Base-by-base conservation (phyloP, 2,888 invertebrate genomes). In the Eueremaeus valkanovi region DNA sequence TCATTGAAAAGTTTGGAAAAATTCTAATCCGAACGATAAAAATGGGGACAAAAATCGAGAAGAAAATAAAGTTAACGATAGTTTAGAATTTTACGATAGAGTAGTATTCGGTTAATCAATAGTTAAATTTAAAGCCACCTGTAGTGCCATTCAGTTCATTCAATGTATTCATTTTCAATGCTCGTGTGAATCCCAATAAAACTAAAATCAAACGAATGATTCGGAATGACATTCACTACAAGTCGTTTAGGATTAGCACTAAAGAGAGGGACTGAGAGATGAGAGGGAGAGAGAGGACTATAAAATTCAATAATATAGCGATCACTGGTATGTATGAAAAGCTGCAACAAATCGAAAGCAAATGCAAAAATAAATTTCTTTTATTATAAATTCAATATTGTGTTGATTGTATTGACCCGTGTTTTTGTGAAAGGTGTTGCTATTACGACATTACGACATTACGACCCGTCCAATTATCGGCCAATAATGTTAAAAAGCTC, bases 151-250 rank as follows among this genome's bases (percentile, higher is more conserved):
- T 36, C 36, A 66, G 16, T 58, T 58, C 29, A 9, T 29, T 9
- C 3, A 29, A 58, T 29, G 58, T 58, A 27, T 58, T 18, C 36
- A 40, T 6, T 36, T 66, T 66, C 29, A 66, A 18, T 21, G 66
- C 66, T 66, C 66, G 66, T 66, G 66, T 66, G 66, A 66, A 66
- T 66, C 66, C 33, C 33, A 66, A 66, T 66, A 36, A 16, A 33
- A n/a, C 18, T 1, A 36, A 58, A 58, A 58, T 29, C 31, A 27
- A 58, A 58, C 31, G 18, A 58, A 27, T 58, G 11, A 58, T 27
- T 31, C 13, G 27, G 21, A 58, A 11, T 21, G 58, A 58, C 58
- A 58, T n/a, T 49, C 18, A 58, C 11, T 21, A 29, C 58, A 58
- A 58, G 58, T 58, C 58, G 58, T 58, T 58, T 58, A 58, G 31